A percentile compares a stretch with the other conserved stretches of the same genome.
These are phyloP conservation scores for Meloe dianella DNA, from an alignment of 2,888 invertebrate genomes.

Conservation along the genomic window DNA sequence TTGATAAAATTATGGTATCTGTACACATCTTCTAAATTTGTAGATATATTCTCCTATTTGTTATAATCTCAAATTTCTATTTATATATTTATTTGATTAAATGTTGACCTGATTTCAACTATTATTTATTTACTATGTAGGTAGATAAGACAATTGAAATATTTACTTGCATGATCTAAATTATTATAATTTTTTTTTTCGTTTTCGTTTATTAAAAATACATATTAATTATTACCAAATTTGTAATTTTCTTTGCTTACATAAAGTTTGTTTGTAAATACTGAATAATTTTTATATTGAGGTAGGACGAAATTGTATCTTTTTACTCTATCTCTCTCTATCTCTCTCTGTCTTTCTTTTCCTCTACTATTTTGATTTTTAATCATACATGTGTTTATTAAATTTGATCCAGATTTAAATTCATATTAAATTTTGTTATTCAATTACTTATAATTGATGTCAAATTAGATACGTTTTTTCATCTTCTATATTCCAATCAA, in stretches of 20 bases:
- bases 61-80: neutral
- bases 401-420: neutral
- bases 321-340: neutral
- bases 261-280: constrained; percentile 1
- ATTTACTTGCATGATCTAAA: neutral
- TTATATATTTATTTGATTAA: neutral
- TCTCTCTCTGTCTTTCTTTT: neutral
- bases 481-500: neutral
- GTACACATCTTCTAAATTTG: no score
- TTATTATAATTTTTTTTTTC: neutral
- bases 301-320: constrained; percentile 13
- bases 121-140: neutral
- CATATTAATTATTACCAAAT: neutral
- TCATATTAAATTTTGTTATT: neutral
- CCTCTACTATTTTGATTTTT: no score
- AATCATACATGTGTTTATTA: no score
- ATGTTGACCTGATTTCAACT: constrained; percentile 6
- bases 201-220: neutral
- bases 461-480: neutral
- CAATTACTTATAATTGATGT: neutral
- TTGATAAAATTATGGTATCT: no score
- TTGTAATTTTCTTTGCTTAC: neutral
- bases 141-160: constrained; percentile 4
- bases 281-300: constrained; percentile 11
- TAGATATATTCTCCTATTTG: no score